Evolutionary conservation across 2,888 invertebrate genomes (phyloP).

Genomic region (Bellardia pandia): DNA sequence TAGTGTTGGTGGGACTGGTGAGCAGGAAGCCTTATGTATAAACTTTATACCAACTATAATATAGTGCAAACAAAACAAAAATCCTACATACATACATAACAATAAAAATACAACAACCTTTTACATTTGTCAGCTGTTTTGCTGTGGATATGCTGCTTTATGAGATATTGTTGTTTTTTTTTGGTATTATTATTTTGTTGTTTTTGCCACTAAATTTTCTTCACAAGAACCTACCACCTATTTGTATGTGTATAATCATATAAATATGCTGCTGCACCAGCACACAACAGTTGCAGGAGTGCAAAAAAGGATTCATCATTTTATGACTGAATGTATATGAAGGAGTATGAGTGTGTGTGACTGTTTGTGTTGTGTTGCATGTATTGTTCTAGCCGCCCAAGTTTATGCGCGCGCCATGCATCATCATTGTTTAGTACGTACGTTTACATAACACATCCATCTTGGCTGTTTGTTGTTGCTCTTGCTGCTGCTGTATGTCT

Average conservation of each 20-base stretch:
- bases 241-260: neutral
- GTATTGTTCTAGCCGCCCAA: conserved; percentile 74
- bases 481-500: conserved; percentile 38
- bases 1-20: neutral
- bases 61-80: conserved; percentile 40
- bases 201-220: conserved; percentile 39
- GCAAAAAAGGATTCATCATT: conserved; percentile 63
- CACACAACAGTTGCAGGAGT: conserved; percentile 40
- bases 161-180: conserved; percentile 56
- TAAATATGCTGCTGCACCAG: conserved; percentile 48
- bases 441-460: conserved; percentile 81
- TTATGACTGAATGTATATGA: conserved; percentile 46
- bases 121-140: conserved; percentile 66
- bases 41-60: conserved; percentile 64
- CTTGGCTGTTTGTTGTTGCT: conserved; percentile 74
- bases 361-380: conserved; percentile 42
- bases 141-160: conserved; percentile 38
- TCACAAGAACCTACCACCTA: neutral
- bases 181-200: conserved; percentile 11
- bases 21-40: conserved; percentile 18
- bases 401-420: conserved; percentile 79
- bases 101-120: conserved; percentile 50
- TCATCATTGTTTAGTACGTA: conserved; percentile 76
- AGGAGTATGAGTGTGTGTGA: conserved; percentile 6
- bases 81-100: neutral